Evolutionary conservation across 1,140 invertebrate genomes (phyloP), one percentile per base, ranked within the genome.

Genomic region (Telenomus remus): DNA sequence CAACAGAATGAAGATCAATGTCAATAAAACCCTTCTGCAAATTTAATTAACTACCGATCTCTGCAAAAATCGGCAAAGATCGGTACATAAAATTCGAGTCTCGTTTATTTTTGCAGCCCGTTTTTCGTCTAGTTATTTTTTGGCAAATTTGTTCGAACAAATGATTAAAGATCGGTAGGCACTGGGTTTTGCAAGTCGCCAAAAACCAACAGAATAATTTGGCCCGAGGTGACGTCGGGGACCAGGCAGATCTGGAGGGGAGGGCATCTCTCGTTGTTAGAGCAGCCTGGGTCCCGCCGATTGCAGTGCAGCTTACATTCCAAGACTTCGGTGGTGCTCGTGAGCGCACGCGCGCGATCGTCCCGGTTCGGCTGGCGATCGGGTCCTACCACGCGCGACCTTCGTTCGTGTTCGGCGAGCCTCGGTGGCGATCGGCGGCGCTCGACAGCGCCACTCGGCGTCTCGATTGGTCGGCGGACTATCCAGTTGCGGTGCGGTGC

Each of bases 221-320:
- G 19, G 27, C 11, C 15, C 51, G 33, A 37, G 39, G 59, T 61
- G 16, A 61, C 50, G 43, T 55, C 35, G 37, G 16, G 43, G 49
- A 48, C 61, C 53, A 8, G 46, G 61, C 6, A 34, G 19, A 27
- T 33, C 50, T 13, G 9, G 49, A 10, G 34, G 43, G 16, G 6
- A n/a, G 15, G 16, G 34, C 13, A 46, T 50, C 66, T 37, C 56
- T 46, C 19, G 19, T 27, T 27, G 19, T 27, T 39, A 11, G 37
- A 9, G 37, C 37, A 11, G 44, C 49, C 57, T 48, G 51, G n/a
- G 44, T 19, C 64, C 49, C 47, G 64, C 10, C 55, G 54, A 66
- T 79, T 47, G 14, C 53, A 50, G 19, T 57, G 37, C 6, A 44
- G 81, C 81, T 79, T 68, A 79, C 85, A 86, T 86, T 86, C 85